phyloP scores from a whole-genome alignment of 1,140 invertebrate species.

The Drosophila truncata region DNA sequence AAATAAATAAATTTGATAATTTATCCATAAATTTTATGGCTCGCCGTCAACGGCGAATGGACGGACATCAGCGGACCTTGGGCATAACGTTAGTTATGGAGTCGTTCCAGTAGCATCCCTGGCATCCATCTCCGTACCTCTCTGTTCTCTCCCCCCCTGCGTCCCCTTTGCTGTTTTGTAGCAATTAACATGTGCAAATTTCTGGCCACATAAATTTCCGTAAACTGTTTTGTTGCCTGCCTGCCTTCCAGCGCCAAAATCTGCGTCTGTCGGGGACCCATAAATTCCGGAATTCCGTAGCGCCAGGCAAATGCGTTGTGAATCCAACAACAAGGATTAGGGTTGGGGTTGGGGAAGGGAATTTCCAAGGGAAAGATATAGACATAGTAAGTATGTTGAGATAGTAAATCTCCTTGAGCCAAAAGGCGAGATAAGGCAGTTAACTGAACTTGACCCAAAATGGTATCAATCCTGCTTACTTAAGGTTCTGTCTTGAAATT shows the following conservation, averaged over 20 bases:
- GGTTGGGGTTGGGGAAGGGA: neutral
- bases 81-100: conserved; percentile 22
- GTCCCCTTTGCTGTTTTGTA: conserved; percentile 43
- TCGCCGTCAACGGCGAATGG: conserved; percentile 46
- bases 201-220: conserved; percentile 50
- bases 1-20: conserved; percentile 74
- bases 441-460: conserved; percentile 17
- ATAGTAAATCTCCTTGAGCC: conserved; percentile 23
- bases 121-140: neutral
- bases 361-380: neutral
- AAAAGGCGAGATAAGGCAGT: conserved; percentile 15
- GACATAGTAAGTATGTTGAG: conserved; percentile 22
- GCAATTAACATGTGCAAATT: conserved; percentile 63
- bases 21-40: conserved; percentile 69
- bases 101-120: conserved; percentile 2
- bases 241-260: conserved; percentile 43
- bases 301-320: neutral
- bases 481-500: conserved; percentile 3
- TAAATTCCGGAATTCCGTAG: conserved; percentile 37
- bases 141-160: too few relatives aligned
- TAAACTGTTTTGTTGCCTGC: conserved; percentile 32
- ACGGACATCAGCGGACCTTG: conserved; percentile 24
- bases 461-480: conserved; percentile 9
- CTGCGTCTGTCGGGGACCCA: conserved; percentile 46
- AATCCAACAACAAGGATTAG: too few relatives aligned